phyloP scores from a whole-genome alignment of 2,113 vertebrate genomes.

The Cheilinus undulatus region DNA sequence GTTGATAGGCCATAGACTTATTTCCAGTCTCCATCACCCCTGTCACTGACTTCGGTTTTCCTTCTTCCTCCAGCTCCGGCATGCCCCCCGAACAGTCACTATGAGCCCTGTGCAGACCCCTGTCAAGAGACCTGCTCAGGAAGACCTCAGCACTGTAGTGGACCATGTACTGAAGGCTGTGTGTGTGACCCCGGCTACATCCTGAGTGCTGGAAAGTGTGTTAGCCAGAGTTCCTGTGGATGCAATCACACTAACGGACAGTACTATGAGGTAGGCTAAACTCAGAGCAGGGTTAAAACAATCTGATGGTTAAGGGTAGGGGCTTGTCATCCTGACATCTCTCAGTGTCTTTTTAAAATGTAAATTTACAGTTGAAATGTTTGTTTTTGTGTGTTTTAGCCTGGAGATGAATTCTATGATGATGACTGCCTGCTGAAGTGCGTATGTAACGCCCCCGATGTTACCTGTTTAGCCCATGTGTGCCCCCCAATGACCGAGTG shows the following conservation, averaged over 20 bases:
- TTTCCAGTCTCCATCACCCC: too few relatives aligned
- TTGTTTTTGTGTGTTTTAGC: conserved; percentile 58
- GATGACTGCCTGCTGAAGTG: conserved; percentile 77
- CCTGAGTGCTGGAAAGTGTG: conserved; percentile 81
- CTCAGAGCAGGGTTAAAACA: too few relatives aligned
- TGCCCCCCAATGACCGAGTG: conserved; percentile 81
- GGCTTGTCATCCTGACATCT: too few relatives aligned
- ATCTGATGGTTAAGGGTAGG: background rate
- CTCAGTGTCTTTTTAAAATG: too few relatives aligned
- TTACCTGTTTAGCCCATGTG: conserved; percentile 65
- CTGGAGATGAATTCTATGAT: conserved; percentile 79
- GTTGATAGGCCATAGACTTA: too few relatives aligned
- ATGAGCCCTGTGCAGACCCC: conserved; percentile 70
- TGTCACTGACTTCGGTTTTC: background rate
- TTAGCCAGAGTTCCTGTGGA: conserved; percentile 75
- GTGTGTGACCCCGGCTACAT: conserved; percentile 82
- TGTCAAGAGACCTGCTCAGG: conserved; percentile 76
- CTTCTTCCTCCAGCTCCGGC: conserved; percentile 50
- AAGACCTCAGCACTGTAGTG: conserved; percentile 67
- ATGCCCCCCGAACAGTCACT: conserved; percentile 83
- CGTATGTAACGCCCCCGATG: conserved; percentile 64
- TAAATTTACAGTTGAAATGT: background rate
- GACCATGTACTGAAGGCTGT: conserved; percentile 80
- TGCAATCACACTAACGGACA: conserved; percentile 76
- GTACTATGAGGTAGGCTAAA: conserved; percentile 78